phyloP scores from a whole-genome alignment of 2,113 vertebrate species.

The Leucopternis melanops region DNA sequence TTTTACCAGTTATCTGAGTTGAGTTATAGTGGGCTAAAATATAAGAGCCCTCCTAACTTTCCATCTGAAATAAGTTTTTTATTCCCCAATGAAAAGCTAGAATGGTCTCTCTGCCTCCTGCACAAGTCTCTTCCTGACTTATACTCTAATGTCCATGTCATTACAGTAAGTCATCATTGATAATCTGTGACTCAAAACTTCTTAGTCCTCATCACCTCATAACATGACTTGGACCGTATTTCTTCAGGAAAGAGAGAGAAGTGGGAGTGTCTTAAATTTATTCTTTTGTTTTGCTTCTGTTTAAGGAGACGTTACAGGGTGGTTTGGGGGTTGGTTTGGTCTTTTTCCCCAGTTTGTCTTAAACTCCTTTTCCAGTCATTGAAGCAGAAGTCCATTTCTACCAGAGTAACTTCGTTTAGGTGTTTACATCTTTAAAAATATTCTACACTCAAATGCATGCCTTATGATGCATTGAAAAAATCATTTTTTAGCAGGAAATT shows the following conservation, averaged over 20 bases:
- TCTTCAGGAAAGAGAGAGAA: background rate
- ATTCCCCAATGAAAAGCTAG: background rate
- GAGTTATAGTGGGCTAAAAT: background rate
- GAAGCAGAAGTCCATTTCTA: background rate
- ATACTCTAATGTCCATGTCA: background rate
- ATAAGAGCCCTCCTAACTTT: background rate
- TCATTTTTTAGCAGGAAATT: background rate
- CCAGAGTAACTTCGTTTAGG: background rate
- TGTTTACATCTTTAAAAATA: background rate
- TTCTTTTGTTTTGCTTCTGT: background rate
- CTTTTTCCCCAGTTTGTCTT: background rate
- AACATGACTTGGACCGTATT: background rate
- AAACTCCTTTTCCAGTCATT: background rate
- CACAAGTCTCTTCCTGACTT: background rate
- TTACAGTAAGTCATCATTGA: background rate
- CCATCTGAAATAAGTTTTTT: background rate
- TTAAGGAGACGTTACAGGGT: background rate
- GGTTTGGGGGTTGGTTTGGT: background rate
- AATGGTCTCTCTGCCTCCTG: background rate
- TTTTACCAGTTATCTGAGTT: background rate
- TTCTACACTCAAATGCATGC: background rate
- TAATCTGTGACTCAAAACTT: background rate
- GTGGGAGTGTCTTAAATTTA: background rate
- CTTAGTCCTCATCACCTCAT: background rate
- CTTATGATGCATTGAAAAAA: background rate